A percentile compares a stretch with the other conserved stretches of the same genome.
These are phyloP conservation scores for Tiliqua scincoides DNA, from an alignment of 2,113 vertebrate genomes.

Conservation along the genomic window DNA sequence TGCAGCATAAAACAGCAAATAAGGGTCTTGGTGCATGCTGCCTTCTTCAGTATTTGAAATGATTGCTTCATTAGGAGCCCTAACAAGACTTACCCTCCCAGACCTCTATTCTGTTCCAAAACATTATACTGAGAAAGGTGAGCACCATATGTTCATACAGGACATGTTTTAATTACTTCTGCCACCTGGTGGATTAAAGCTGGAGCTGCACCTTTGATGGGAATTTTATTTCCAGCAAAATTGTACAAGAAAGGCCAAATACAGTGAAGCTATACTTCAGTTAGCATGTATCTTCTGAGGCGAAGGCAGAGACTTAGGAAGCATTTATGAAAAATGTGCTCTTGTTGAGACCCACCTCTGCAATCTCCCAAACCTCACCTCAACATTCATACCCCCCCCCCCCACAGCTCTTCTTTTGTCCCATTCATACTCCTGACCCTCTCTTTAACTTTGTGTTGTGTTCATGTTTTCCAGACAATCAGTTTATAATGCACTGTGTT, in stretches of 20 bases:
- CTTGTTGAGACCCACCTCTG: not conserved
- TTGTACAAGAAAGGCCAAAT: not conserved
- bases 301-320: not conserved
- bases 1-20: not conserved
- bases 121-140: not conserved
- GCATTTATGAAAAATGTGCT: not conserved
- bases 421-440: not conserved
- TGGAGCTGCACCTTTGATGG: not conserved
- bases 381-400: not conserved
- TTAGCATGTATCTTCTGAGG: no score
- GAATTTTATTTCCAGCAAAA: no score
- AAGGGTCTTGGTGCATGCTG: not conserved
- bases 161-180: conserved; percentile 10
- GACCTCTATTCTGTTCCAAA: not conserved
- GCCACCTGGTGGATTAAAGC: conserved; percentile 17
- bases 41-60: not conserved
- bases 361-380: not conserved
- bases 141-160: not conserved
- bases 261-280: rapidly evolving
- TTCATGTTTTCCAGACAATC: not conserved
- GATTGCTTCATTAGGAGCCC: conserved; percentile 1
- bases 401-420: not conserved
- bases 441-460: not conserved
- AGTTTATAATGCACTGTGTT: not conserved
- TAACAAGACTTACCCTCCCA: not conserved